Evolutionary conservation across 2,888 invertebrate genomes (phyloP), one percentile per base, ranked within the genome.

Genomic region (Plusia festucae): DNA sequence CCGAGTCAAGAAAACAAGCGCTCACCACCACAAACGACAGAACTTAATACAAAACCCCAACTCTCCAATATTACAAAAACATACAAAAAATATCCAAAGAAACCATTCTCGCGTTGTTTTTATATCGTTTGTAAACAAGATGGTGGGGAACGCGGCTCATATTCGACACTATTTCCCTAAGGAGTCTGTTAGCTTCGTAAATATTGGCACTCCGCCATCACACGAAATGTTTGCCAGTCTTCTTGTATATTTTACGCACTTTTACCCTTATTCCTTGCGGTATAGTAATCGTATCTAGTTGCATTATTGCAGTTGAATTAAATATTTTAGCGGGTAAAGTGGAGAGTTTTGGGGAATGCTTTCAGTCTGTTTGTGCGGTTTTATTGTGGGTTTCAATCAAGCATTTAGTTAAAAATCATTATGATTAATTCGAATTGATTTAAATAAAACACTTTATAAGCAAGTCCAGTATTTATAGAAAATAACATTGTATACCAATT

Each of bases 161-260:
- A 85, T 85, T 85, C 84, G 84, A 81, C 88, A 86, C 85, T 88
- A 90, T 90, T 90, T 89, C 90, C 89, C 89, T 66, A 32, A 82
- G 85, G 88, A 79, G 61, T 63, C 63, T 60, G 76, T 79, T 77
- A 81, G 78, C 66, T 77, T 65, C 68, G 83, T 83, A 87, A 87
- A 87, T 87, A 86, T 87, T 87, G 87, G 84, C 82, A 65, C 68
- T 53, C 32, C 53, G 79, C 79, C 72, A 76, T 74, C 70, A 62
- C 52, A 63, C 46, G 68, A 63, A 66, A 83, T 82, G 74, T 82
- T 83, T 76, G 71, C 82, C 73, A 60, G 63, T 74, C 66, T 77
- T 66, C 62, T 66, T 82, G 71, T 79, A 76, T 73, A 76, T 71
- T 75, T 76, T 78, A 79, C 81, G 74, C 77, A 78, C 79, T 74